A percentile compares a stretch with the other conserved stretches of the same genome.
These are phyloP conservation scores for Sisyra nigra DNA, from an alignment of 2,888 invertebrate species.

Conservation along the genomic window DNA sequence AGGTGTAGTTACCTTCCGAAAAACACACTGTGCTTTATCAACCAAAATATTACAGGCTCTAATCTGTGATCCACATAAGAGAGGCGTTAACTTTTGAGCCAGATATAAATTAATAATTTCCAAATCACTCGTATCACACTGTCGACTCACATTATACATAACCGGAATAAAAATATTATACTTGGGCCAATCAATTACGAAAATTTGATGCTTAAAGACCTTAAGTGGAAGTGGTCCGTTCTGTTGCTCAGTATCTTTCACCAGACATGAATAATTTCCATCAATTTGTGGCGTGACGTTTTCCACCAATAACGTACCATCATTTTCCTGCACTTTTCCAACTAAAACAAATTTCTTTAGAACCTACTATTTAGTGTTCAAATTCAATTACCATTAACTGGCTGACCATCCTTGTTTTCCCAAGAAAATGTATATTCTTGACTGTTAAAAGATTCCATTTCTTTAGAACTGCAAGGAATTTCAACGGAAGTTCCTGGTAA, in stretches of 20 bases:
- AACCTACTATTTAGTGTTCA: constrained; percentile 2
- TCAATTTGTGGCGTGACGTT: constrained; percentile 21
- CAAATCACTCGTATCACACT: constrained; percentile 20
- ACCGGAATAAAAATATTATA: constrained; percentile 21
- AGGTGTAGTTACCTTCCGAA: constrained; percentile 17
- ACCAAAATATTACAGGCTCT: constrained; percentile 21
- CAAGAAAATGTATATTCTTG: constrained; percentile 12
- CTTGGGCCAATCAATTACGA: constrained; percentile 21
- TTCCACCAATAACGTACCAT: constrained; percentile 19
- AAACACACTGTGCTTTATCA: constrained; percentile 20
- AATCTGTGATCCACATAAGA: constrained; percentile 21
- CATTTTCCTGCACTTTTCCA: constrained; percentile 16
- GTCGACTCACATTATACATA: constrained; percentile 18
- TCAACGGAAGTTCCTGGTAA: constrained; percentile 15
- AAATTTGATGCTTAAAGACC: constrained; percentile 20
- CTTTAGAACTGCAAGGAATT: constrained; percentile 14
- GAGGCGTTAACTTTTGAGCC: constrained; percentile 19
- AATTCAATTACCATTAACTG: constrained; percentile 17
- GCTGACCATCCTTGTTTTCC: constrained; percentile 15
- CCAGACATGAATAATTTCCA: constrained; percentile 25
- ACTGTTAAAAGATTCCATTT: constrained; percentile 10
- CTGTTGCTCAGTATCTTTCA: constrained; percentile 13
- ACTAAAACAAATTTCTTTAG: constrained; percentile 12
- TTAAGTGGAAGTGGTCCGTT: constrained; percentile 10
- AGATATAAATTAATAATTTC: constrained; percentile 22